Evolutionary conservation across 2,113 vertebrate species (phyloP).

Genomic region (Arvicanthis niloticus): DNA sequence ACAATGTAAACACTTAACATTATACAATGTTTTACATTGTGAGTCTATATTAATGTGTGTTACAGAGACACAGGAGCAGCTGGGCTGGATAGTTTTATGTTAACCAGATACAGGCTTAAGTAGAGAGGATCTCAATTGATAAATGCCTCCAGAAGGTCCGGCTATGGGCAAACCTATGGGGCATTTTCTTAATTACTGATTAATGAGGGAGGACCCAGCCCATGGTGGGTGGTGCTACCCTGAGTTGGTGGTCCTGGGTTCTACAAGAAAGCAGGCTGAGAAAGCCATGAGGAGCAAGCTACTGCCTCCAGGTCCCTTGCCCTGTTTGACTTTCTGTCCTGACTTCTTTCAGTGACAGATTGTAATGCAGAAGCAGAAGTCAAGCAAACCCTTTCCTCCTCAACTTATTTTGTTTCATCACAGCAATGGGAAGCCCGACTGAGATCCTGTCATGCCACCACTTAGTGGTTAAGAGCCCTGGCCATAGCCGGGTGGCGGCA

Average conservation of each 20-base stretch:
- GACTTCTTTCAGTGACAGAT: too few species aligned
- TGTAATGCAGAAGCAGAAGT: too few species aligned
- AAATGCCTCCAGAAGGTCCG: rapidly evolving
- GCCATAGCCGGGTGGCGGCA: too few species aligned
- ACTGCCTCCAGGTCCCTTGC: neutral
- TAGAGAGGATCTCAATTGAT: neutral
- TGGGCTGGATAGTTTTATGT: neutral
- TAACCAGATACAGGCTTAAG: neutral
- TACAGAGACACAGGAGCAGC: neutral
- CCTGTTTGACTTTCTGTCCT: neutral
- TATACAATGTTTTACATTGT: neutral
- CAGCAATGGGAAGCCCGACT: neutral
- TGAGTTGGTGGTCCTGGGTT: neutral
- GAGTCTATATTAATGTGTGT: neutral
- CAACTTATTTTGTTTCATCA: neutral
- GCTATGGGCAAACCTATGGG: neutral
- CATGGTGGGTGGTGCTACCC: neutral
- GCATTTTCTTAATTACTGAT: neutral
- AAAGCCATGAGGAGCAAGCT: neutral
- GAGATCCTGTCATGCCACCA: neutral
- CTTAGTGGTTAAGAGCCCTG: neutral
- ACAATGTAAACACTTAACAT: too few species aligned
- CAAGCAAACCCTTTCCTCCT: too few species aligned
- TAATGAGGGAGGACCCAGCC: neutral
- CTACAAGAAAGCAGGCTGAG: neutral